phyloP scores from a whole-genome alignment of 2,113 vertebrate species.

The Phainopepla nitens region DNA sequence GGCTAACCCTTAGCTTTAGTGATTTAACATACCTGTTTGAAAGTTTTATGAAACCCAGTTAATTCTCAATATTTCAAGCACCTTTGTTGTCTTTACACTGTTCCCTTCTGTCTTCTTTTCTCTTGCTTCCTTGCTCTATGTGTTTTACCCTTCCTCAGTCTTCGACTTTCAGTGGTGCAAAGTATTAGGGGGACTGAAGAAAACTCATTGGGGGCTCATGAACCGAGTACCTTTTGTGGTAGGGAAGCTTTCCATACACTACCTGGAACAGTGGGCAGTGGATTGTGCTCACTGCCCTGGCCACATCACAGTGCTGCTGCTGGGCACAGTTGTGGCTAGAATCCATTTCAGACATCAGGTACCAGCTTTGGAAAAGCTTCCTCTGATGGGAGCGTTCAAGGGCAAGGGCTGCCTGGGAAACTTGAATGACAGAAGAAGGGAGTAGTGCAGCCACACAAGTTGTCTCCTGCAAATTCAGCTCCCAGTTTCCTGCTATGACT shows the following conservation, averaged over 20 bases:
- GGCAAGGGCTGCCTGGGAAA: neutral
- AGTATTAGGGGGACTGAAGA: neutral
- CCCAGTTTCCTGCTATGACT: neutral
- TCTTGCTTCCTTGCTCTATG: neutral
- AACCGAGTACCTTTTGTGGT: neutral
- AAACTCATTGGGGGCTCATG: neutral
- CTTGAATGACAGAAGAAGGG: neutral
- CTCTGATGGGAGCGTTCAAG: neutral
- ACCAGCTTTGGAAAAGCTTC: neutral
- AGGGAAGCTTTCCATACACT: neutral
- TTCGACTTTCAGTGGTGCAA: neutral
- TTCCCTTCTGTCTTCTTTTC: neutral
- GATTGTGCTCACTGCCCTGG: neutral
- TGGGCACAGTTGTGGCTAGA: neutral
- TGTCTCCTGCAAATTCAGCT: neutral
- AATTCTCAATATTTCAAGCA: conserved; percentile 9
- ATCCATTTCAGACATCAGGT: neutral
- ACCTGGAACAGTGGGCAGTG: neutral
- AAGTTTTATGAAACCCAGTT: conserved; percentile 14
- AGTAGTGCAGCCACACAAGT: neutral
- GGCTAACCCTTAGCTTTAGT: conserved; percentile 48
- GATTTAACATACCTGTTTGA: conserved; percentile 49
- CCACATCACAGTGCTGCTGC: neutral
- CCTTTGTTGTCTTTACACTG: neutral
- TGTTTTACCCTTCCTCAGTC: neutral